Conservation (phyloP, 2,113 vertebrate species). For the Theristicus caerulescens region DNA sequence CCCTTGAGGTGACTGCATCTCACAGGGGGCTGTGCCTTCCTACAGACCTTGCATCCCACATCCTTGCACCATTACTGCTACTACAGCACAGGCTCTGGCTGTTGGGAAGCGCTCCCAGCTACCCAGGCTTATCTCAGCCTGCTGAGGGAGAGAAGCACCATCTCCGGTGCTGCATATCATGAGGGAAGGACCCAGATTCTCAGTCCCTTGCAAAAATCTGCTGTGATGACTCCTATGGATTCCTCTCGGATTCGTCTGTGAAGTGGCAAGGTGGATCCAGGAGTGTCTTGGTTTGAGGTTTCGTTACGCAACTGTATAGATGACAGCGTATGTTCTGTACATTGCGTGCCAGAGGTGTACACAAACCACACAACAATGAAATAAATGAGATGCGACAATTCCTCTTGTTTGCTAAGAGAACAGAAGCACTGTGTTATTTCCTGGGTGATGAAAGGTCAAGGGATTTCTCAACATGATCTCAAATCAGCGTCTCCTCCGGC, state of each 20-base stretch:
- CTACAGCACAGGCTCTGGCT: neutral
- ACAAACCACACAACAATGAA: neutral
- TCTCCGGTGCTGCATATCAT: fast-evolving
- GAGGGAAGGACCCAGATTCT: neutral
- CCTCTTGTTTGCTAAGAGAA: neutral
- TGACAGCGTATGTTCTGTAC: fast-evolving
- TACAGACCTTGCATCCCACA: fast-evolving
- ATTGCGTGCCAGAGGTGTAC: neutral
- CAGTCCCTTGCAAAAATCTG: neutral
- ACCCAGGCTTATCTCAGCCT: neutral
- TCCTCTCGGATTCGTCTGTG: fast-evolving
- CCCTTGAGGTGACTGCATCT: neutral
- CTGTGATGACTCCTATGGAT: neutral
- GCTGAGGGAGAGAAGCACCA: fast-evolving
- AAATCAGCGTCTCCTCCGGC: fast-evolving
- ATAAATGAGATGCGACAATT: neutral
- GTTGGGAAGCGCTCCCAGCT: neutral
- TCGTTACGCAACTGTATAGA: neutral
- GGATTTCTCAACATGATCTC: neutral
- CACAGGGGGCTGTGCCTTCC: no score
- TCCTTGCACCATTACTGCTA: neutral
- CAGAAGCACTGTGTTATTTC: neutral
- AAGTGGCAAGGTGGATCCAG: neutral
- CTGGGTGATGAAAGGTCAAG: no score
- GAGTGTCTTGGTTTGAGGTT: neutral